phyloP scores from a whole-genome alignment of 2,888 invertebrate genomes.

The Seira sanloemensis region DNA sequence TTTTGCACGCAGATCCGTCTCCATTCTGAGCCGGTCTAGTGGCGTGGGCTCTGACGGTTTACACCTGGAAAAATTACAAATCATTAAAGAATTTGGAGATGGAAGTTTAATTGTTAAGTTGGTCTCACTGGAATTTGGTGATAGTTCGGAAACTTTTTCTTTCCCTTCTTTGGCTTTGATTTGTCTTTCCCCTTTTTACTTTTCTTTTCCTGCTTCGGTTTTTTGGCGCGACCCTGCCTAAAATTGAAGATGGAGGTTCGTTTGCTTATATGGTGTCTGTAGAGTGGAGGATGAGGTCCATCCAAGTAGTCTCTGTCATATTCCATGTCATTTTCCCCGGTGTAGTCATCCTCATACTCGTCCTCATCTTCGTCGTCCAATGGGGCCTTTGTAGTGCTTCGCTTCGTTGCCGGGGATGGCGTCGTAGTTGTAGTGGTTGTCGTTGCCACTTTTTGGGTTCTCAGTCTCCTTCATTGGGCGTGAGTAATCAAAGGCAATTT shows the following conservation, averaged over 20 bases:
- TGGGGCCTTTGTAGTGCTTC: constrained; percentile 14
- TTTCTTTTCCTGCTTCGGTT: neutral
- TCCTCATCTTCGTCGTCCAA: constrained; percentile 38
- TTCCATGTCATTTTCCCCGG: constrained; percentile 36
- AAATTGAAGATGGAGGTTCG: neutral
- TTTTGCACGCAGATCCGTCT: constrained; percentile 54
- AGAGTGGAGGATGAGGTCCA: neutral
- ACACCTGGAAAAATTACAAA: neutral
- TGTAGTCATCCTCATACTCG: constrained; percentile 31
- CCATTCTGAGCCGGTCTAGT: constrained; percentile 45
- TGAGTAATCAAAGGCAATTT: too few species aligned
- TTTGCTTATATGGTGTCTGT: constrained; percentile 2
- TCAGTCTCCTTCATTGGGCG: constrained; percentile 32
- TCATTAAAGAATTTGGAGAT: neutral
- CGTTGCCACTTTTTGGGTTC: neutral
- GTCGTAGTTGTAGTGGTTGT: constrained; percentile 39
- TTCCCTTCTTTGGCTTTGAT: constrained; percentile 17
- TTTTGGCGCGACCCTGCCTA: neutral
- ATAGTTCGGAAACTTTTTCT: neutral
- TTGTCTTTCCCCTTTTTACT: neutral
- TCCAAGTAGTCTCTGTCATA: constrained; percentile 33
- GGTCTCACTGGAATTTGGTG: neutral
- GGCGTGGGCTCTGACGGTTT: neutral
- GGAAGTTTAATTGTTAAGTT: neutral
- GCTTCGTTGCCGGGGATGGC: neutral